Evolutionary conservation across 2,113 vertebrate genomes (phyloP), one percentile per base, ranked within the genome.

Genomic region (Aegithalos caudatus): DNA sequence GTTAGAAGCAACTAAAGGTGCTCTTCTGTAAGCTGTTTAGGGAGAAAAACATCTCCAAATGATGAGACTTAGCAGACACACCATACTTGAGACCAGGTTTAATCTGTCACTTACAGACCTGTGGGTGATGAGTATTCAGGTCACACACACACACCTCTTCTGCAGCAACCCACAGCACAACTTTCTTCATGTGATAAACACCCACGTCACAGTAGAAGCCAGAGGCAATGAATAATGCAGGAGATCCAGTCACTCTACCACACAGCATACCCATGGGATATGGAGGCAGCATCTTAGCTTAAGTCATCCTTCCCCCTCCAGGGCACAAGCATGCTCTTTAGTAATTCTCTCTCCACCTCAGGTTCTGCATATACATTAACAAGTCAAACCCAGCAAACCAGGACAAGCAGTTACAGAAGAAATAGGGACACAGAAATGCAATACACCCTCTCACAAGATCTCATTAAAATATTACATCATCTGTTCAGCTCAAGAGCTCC

Each of bases 141-240:
- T 92, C 95, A 96, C 94, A 93, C 87, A 53, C 87, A 53, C 81
- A 60, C 47, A 67, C 88, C 92, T 94, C 87, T 95, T 58, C 90
- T 71, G 76, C 79, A 86, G 92, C 85, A 95, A 70, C 81, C 81
- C 89, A 87, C 71, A 57, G 89, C 94, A 93, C 84, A 74, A 44
- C 67, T 90, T n/a, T n/a, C 88, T 86, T 95, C 95, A 88, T 71
- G 80, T 88, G 90, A 90, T 88, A 93, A 96, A 96, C 82, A 90
- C 86, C 85, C 95, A 86, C 54, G 0, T 51, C 88, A 86, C 71
- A 83, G 88, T 33, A 90, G 82, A 60, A 96, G 76, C 92, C 88
- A 73, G 82, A 31, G 48, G 92, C 51, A 60, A 96, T 96, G 95
- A 96, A 96, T 96, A 96, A 96, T 96, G 92, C 57, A 95, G 61